Conservation (phyloP, 2,113 vertebrate species). For the Cyrtonyx montezumae region DNA sequence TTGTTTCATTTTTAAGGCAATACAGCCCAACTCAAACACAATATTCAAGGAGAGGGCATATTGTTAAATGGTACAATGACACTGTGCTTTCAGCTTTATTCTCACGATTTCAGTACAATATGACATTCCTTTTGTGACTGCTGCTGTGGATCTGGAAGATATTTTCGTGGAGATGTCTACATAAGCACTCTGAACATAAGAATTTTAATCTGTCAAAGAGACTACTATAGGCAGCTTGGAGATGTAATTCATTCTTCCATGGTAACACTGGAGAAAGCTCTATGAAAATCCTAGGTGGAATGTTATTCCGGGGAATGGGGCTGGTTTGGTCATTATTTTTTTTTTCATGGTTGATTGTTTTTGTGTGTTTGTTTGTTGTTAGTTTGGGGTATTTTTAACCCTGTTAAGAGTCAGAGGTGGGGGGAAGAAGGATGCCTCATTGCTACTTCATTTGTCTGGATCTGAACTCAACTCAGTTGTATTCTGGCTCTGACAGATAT, state of each 20-base stretch:
- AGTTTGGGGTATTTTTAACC: not conserved
- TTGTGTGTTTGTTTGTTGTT: not conserved
- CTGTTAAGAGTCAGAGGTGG: not conserved
- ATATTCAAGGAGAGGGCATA: not conserved
- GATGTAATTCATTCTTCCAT: not conserved
- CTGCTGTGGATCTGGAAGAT: not conserved
- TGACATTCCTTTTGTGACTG: not conserved
- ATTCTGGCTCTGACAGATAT: not conserved
- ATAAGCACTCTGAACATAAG: not conserved
- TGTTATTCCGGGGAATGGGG: not conserved
- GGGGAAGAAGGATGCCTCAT: not conserved
- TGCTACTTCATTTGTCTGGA: not conserved
- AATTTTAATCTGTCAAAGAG: not conserved
- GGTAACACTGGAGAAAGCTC: not conserved
- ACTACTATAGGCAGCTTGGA: not conserved
- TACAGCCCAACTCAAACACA: not conserved
- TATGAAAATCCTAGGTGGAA: not conserved
- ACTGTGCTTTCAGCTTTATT: not conserved
- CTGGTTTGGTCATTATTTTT: not conserved
- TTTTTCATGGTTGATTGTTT: not conserved
- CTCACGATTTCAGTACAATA: not conserved
- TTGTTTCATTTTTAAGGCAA: constrained; percentile 1
- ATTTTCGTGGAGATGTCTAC: not conserved
- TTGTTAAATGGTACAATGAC: not conserved
- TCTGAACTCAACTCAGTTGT: not conserved